Conservation (phyloP, 2,113 vertebrate species). For the Hiodon alosoides region DNA sequence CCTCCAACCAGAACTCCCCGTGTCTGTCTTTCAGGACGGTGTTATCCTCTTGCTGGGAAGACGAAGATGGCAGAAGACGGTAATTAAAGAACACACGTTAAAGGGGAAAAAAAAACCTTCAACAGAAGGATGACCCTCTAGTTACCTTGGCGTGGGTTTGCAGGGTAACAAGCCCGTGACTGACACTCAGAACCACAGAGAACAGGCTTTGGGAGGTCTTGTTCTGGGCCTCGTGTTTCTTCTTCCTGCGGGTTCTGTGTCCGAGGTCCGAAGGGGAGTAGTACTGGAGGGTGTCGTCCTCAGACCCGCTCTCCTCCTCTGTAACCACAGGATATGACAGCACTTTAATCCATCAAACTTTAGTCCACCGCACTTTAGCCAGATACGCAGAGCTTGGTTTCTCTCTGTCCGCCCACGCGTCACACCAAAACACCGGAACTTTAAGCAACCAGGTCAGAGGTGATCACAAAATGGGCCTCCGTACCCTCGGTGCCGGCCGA, state of each 20-base stretch:
- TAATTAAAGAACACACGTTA: not conserved
- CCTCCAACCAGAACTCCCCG: constrained; percentile 91
- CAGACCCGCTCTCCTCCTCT: constrained; percentile 96
- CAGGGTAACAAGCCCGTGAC: constrained; percentile 80
- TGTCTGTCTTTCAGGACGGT: constrained; percentile 72
- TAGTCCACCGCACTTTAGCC: too few relatives aligned
- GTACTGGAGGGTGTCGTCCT: constrained; percentile 84
- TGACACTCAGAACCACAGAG: constrained; percentile 79
- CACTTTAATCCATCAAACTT: not conserved
- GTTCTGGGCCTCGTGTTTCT: constrained; percentile 75
- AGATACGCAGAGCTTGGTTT: too few relatives aligned
- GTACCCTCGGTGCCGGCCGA: constrained; percentile 84
- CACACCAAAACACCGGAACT: not conserved
- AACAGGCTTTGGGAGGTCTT: constrained; percentile 87
- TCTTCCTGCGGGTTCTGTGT: constrained; percentile 79
- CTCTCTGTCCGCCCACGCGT: not conserved
- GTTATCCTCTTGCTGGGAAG: constrained; percentile 71
- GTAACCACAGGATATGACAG: constrained; percentile 28
- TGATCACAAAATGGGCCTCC: constrained; percentile 7
- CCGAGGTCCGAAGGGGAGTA: constrained; percentile 76
- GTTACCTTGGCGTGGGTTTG: constrained; percentile 82
- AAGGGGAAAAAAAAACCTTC: not conserved
- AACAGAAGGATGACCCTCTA: not conserved
- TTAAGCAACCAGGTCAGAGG: not conserved
- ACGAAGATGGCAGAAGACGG: not conserved